phyloP scores from a whole-genome alignment of 1,140 invertebrate genomes.

The Pachypsylla venusta region DNA sequence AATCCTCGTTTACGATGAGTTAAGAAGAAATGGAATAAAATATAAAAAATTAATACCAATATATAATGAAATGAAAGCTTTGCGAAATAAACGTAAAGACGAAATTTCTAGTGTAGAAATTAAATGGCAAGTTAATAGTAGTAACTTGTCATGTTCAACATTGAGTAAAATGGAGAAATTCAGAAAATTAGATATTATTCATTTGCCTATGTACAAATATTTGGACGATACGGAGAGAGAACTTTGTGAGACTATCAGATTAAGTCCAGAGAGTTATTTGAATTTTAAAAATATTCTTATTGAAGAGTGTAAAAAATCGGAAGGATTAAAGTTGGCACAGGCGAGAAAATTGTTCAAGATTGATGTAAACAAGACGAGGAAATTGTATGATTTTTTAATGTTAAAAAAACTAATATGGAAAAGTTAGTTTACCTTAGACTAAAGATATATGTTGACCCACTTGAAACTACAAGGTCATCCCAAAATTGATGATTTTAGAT shows the following conservation, averaged over 20 bases:
- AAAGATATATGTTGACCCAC: too few relatives aligned
- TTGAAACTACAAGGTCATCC: too few relatives aligned
- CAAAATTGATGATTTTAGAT: too few relatives aligned
- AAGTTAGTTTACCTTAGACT: too few relatives aligned
- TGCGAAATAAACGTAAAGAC: neutral
- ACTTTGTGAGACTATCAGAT: slow-evolving; percentile 53
- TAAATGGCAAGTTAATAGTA: too few relatives aligned
- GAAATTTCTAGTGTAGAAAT: neutral
- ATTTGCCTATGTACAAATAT: slow-evolving; percentile 61
- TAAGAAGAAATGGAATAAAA: neutral
- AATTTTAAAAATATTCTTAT: slow-evolving; percentile 59
- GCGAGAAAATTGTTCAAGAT: slow-evolving; percentile 73
- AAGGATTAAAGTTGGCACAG: slow-evolving; percentile 56
- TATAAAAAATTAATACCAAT: neutral
- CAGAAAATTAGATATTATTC: slow-evolving; percentile 49
- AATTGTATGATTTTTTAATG: slow-evolving; percentile 69
- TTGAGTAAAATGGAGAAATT: neutral
- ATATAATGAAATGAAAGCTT: neutral
- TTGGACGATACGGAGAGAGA: slow-evolving; percentile 53
- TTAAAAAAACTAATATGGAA: slow-evolving; percentile 32
- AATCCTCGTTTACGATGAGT: neutral
- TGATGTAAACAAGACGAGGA: slow-evolving; percentile 85
- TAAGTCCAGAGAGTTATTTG: slow-evolving; percentile 60
- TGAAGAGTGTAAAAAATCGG: slow-evolving; percentile 50
- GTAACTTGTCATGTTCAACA: neutral